Percentiles rank a stretch among this genome's conserved stretches.
phyloP scores from a whole-genome alignment of 2,797 vertebrate genomes.

The Tragelaphus eurycerus region DNA sequence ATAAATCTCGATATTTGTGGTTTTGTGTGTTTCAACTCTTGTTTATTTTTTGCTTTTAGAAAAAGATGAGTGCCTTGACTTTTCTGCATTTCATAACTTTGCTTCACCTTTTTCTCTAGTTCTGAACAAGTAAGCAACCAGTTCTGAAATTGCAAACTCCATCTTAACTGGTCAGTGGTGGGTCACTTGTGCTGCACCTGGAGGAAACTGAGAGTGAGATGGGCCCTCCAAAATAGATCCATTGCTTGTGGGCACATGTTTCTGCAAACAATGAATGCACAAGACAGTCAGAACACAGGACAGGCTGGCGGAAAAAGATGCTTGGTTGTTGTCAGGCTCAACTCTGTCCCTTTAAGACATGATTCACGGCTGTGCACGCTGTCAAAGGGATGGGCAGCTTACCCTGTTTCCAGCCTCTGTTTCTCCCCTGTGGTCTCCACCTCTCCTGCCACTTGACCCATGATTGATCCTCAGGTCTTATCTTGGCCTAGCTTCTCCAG shows the following conservation, averaged over 20 bases:
- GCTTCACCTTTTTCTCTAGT: background rate
- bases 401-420: background rate
- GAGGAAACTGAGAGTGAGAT: constrained; percentile 61
- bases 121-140: background rate
- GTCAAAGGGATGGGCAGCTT: background rate
- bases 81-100: background rate
- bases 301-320: background rate
- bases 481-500: background rate
- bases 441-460: background rate
- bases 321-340: background rate
- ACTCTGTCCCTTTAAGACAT: background rate
- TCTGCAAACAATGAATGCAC: background rate
- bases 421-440: background rate
- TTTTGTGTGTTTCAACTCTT: background rate
- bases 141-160: constrained; percentile 39
- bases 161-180: background rate
- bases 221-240: constrained; percentile 49
- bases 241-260: background rate
- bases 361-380: background rate
- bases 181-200: constrained; percentile 51
- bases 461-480: background rate
- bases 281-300: background rate
- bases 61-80: background rate
- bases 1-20: background rate
- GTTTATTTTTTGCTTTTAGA: background rate